phyloP scores from a whole-genome alignment of 2,113 vertebrate genomes.

The Vombatus ursinus region DNA sequence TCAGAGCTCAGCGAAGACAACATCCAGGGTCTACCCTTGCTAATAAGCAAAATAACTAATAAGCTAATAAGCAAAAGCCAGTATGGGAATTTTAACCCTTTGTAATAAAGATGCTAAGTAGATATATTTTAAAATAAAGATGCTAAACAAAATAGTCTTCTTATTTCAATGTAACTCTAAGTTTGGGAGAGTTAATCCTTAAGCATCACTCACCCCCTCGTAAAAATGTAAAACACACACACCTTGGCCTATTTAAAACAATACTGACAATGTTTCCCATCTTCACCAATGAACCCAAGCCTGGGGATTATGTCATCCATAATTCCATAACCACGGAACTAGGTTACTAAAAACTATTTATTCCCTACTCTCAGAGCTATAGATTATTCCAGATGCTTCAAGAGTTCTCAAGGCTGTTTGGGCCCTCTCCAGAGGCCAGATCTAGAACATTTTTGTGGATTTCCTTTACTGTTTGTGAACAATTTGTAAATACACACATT shows the following conservation, averaged over 20 bases:
- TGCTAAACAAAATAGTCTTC: constrained; percentile 46
- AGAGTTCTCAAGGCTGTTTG: background rate
- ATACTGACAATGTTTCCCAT: constrained; percentile 3
- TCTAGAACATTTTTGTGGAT: constrained; percentile 22
- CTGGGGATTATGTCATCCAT: constrained; percentile 37
- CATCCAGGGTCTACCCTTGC: background rate
- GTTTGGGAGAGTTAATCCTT: constrained; percentile 40
- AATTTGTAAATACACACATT: constrained; percentile 46
- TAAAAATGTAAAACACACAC: constrained; percentile 28
- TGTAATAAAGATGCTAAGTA: constrained; percentile 30
- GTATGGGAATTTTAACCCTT: constrained; percentile 59
- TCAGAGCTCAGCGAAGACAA: background rate
- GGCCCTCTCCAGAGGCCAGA: background rate
- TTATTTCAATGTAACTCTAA: constrained; percentile 55
- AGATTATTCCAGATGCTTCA: constrained; percentile 41
- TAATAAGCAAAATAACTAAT: constrained; percentile 29
- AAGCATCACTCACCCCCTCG: background rate
- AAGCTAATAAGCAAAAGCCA: background rate
- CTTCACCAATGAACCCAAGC: constrained; percentile 52
- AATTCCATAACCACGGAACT: constrained; percentile 22
- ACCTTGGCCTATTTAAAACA: constrained; percentile 15
- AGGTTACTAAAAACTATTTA: constrained; percentile 43
- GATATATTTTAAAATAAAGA: background rate
- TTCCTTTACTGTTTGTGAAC: constrained; percentile 28
- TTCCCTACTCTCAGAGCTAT: constrained; percentile 49